Conservation (phyloP, 2,797 vertebrate genomes). For the Pogonophryne albipinna region DNA sequence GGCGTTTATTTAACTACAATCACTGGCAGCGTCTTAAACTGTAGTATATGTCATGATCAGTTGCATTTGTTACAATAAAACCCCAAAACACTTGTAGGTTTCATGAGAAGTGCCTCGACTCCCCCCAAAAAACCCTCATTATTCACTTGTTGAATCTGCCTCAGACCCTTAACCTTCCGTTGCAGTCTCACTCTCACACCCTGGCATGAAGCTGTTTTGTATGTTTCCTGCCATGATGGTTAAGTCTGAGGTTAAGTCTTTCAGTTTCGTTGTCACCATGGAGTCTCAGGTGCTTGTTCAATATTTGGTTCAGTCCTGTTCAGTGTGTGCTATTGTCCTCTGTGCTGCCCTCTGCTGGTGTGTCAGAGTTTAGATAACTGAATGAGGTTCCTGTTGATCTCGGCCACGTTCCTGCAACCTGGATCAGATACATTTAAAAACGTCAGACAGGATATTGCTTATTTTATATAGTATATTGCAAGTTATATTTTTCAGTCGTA, state of each 20-base stretch:
- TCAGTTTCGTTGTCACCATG: slow-evolving; percentile 4
- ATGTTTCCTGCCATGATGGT: slow-evolving; percentile 1
- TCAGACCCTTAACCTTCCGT: too few relatives aligned
- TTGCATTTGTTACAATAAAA: slow-evolving; percentile 33
- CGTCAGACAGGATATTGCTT: background rate
- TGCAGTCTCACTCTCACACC: slow-evolving; percentile 15
- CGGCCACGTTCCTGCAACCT: slow-evolving; percentile 92
- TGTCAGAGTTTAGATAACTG: slow-evolving; percentile 89
- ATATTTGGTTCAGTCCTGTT: slow-evolving; percentile 13
- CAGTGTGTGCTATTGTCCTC: background rate
- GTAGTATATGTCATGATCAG: slow-evolving; percentile 2
- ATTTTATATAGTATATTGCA: background rate
- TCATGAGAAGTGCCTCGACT: slow-evolving; percentile 14
- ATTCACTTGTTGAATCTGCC: slow-evolving; percentile 26
- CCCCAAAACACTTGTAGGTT: slow-evolving; percentile 13
- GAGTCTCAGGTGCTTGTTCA: slow-evolving; percentile 3
- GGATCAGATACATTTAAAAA: slow-evolving; percentile 14
- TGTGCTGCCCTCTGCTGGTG: slow-evolving; percentile 57
- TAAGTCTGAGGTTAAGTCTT: slow-evolving; percentile 17
- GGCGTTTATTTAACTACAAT: slow-evolving; percentile 64
- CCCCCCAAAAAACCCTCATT: slow-evolving; percentile 30
- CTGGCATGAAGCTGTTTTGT: slow-evolving; percentile 12
- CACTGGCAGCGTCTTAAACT: slow-evolving; percentile 38
- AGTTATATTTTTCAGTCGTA: background rate
- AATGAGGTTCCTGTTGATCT: slow-evolving; percentile 92